Percentiles rank a stretch among this genome's conserved stretches.
Conservation (phyloP, 2,113 vertebrate species). For the Fukomys damarensis region DNA sequence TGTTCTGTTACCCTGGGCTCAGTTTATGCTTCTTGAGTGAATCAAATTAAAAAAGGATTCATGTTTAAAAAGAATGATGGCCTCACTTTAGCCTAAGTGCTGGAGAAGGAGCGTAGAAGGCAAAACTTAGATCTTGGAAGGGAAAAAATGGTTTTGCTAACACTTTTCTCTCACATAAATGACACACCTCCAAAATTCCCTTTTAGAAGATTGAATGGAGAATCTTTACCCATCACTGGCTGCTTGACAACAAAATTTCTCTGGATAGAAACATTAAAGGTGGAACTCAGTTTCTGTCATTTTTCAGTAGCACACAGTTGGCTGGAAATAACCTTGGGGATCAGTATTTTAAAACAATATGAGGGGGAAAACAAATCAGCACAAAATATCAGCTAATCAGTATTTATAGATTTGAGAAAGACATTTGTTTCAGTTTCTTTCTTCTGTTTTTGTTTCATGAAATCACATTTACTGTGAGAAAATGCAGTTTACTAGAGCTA, state of each 20-base stretch:
- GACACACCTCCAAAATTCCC: background rate
- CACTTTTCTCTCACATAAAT: background rate
- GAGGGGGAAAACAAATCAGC: background rate
- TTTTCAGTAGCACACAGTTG: background rate
- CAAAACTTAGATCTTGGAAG: background rate
- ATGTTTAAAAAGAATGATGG: constrained; percentile 64
- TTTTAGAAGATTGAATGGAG: background rate
- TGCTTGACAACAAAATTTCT: background rate
- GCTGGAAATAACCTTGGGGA: constrained; percentile 26
- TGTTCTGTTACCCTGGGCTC: constrained; percentile 47
- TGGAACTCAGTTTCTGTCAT: background rate
- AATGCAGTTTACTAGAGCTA: background rate
- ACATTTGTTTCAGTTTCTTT: background rate
- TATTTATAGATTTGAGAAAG: constrained; percentile 34
- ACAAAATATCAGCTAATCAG: background rate
- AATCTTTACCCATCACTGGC: background rate
- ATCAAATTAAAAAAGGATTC: constrained; percentile 69
- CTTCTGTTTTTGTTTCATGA: constrained; percentile 38
- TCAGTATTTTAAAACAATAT: background rate
- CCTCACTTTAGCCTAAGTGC: background rate
- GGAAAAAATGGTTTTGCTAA: background rate
- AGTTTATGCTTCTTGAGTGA: constrained; percentile 72
- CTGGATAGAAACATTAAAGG: background rate
- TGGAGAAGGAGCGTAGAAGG: background rate
- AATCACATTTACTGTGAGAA: constrained; percentile 24